Percentiles rank a stretch among this genome's conserved stretches.
Conservation (phyloP, 2,797 vertebrate species). For the Gobionotothen gibberifrons region DNA sequence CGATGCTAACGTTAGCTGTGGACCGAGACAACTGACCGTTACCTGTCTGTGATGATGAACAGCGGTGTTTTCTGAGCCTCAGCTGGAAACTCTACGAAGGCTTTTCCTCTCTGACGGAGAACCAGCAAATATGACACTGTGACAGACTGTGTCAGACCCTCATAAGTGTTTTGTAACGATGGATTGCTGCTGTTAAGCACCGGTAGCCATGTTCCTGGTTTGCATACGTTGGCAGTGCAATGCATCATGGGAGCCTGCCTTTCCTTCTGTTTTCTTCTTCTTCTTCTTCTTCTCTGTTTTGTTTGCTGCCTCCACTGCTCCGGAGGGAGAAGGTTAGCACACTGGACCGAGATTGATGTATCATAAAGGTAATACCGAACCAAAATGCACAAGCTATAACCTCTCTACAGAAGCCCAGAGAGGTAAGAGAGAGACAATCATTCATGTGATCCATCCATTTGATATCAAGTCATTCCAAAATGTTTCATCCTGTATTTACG, state of each 20-base stretch:
- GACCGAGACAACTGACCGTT: constrained; percentile 30
- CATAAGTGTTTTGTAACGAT: constrained; percentile 12
- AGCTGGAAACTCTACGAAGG: constrained; percentile 8
- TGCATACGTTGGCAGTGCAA: constrained; percentile 84
- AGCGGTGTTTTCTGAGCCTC: constrained; percentile 36
- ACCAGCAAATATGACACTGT: neutral
- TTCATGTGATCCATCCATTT: too few species aligned
- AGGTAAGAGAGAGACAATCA: too few species aligned
- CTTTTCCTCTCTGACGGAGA: constrained; percentile 17
- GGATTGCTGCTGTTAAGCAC: constrained; percentile 60
- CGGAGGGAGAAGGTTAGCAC: neutral
- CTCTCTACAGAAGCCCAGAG: too few species aligned
- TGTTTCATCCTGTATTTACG: too few species aligned
- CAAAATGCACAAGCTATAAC: too few species aligned
- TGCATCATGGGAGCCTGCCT: constrained; percentile 73
- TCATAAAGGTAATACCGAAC: neutral
- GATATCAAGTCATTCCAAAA: too few species aligned
- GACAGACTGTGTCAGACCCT: constrained; percentile 31
- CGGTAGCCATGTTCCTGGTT: constrained; percentile 81
- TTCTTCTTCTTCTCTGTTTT: too few species aligned
- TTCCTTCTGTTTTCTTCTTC: neutral
- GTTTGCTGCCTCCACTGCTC: constrained; percentile 9
- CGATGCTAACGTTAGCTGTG: constrained; percentile 43
- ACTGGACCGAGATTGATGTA: neutral
- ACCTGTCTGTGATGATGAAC: constrained; percentile 61